Base-by-base conservation (phyloP, 1,140 invertebrate genomes). In the Goniozus legneri region DNA sequence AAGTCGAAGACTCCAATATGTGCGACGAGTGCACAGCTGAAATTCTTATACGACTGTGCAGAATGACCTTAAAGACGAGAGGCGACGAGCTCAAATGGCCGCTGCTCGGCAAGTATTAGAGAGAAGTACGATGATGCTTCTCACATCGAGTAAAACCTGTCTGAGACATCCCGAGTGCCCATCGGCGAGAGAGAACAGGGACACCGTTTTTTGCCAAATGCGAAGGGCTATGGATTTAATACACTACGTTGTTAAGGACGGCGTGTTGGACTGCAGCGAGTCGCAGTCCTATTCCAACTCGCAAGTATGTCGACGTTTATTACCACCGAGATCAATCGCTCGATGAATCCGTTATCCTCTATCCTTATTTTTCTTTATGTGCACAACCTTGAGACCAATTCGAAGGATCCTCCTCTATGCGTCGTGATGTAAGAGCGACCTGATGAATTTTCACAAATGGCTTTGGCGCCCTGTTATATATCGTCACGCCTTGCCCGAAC, bases 181-280 rank as follows among this genome's bases (percentile, higher is more conserved):
- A 39, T 88, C 91, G 21, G 92, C 95, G 0, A 82, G 91, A 47
- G 92, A 97, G 71, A 98, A 97, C 74, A 80, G 96, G 7, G 95
- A 98, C 69, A 97, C 95, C 0, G 95, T 99, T 4, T 95, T 96
- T 76, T 94, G 92, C 65, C 92, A 97, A 75, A 98, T 99, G 88
- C 80, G 95, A 49, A 82, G 94, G 52, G 94, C 95, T 13, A 93
- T 99, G 85, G 94, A 98, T 73, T 82, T 98, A 30, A 95, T 99
- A 64, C 95, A 98, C 77, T 94, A 92, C 71, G 93, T 98, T 35
- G 91, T 98, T 13, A 93, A 95, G 67, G 94, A 97, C 66, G 93
- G 93, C 3, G 87, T 94, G 8, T 74, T 90, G 22, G 83, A 85
- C 49, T 77, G 79, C 42, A 76, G 67, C 52, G 79, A 79, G 50